phyloP scores from a whole-genome alignment of 2,113 vertebrate genomes.

The Andinoacara biseriatus region DNA sequence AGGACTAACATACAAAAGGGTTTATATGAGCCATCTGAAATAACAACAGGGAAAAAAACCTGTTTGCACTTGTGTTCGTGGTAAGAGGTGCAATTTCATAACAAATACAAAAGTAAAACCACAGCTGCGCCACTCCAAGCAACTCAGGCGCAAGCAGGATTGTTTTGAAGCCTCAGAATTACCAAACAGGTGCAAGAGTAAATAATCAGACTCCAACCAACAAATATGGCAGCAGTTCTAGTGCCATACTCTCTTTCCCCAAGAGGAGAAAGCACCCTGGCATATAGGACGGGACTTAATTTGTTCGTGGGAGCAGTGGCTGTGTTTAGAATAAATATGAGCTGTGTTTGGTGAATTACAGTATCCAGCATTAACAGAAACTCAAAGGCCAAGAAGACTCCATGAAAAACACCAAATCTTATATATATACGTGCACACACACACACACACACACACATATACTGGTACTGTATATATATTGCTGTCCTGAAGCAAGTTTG shows the following conservation, averaged over 20 bases:
- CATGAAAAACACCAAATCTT: conserved; percentile 9
- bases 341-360: neutral
- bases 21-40: neutral
- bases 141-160: neutral
- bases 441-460: too few species aligned
- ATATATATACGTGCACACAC: too few species aligned
- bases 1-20: neutral
- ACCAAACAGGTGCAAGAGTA: conserved; percentile 23
- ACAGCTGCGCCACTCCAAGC: conserved; percentile 21
- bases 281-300: conserved; percentile 9
- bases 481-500: neutral
- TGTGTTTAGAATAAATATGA: conserved; percentile 16
- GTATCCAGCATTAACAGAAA: conserved; percentile 4
- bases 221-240: neutral
- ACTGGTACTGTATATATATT: too few species aligned
- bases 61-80: conserved; percentile 12
- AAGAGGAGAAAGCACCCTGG: neutral
- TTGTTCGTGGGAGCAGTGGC: neutral
- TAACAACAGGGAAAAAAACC: neutral
- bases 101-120: conserved; percentile 7
- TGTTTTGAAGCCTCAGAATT: conserved; percentile 18
- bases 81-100: conserved; percentile 28
- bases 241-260: neutral
- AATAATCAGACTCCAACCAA: conserved; percentile 1
- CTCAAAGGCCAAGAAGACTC: conserved; percentile 13